Conservation (phyloP, 1,140 invertebrate species). For the Diplogasteroides magnus region DNA sequence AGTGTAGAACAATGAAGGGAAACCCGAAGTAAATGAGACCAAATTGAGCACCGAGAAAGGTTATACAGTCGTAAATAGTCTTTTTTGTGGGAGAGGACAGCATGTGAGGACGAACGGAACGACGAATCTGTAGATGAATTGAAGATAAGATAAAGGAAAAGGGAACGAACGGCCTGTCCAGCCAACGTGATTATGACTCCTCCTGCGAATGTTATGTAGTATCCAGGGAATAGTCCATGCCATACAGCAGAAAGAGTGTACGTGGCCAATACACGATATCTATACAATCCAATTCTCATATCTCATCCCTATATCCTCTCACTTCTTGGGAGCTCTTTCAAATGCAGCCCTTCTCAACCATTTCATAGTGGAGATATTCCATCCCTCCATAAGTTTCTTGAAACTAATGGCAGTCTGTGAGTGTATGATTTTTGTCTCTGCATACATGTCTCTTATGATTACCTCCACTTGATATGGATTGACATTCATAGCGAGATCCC, state of each 20-base stretch:
- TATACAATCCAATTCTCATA: conserved; percentile 39
- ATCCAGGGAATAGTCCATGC: conserved; percentile 71
- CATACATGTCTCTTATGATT: neutral
- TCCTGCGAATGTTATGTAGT: conserved; percentile 85
- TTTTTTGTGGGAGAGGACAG: conserved; percentile 51
- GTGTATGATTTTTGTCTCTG: neutral
- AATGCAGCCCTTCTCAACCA: conserved; percentile 82
- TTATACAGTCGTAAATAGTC: neutral
- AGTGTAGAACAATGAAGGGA: conserved; percentile 67
- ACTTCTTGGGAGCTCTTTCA: conserved; percentile 62
- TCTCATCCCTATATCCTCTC: neutral
- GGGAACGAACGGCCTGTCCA: conserved; percentile 61
- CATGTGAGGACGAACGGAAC: conserved; percentile 69
- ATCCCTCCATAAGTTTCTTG: conserved; percentile 67
- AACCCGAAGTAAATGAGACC: conserved; percentile 70
- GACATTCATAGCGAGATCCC: conserved; percentile 86
- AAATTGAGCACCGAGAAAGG: too few species aligned
- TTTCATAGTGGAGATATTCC: conserved; percentile 83
- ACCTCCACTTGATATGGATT: conserved; percentile 76
- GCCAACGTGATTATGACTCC: conserved; percentile 79
- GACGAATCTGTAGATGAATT: conserved; percentile 71
- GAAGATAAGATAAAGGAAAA: neutral
- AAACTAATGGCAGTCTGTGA: conserved; percentile 32
- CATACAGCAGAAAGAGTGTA: conserved; percentile 86
- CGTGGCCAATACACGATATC: conserved; percentile 65